Percentiles rank a stretch among this genome's conserved stretches.
phyloP scores from a whole-genome alignment of 2,888 invertebrate genomes.

The Tipula vernalis region DNA sequence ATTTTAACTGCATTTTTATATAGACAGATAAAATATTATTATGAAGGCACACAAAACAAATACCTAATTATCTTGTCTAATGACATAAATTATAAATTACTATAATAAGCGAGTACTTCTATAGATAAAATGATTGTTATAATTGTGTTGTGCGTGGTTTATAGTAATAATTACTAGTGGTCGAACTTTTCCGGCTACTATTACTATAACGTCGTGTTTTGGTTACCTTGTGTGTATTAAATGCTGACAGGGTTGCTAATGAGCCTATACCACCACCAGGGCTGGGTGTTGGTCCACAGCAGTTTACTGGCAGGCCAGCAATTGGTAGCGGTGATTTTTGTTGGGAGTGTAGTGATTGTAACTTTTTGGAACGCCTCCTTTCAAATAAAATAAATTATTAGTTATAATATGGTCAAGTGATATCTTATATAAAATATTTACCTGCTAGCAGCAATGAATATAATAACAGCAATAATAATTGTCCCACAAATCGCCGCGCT shows the following conservation, averaged over 20 bases:
- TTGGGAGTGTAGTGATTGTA: conserved; percentile 59
- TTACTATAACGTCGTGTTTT: background rate
- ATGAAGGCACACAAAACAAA: background rate
- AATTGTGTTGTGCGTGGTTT: conserved; percentile 1
- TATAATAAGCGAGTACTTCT: background rate
- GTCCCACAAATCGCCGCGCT: conserved; percentile 88
- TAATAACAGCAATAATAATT: conserved; percentile 78
- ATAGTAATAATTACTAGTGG: background rate
- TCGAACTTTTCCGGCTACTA: background rate
- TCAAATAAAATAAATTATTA: background rate
- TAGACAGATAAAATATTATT: background rate
- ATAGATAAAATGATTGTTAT: background rate
- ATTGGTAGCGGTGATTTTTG: conserved; percentile 53
- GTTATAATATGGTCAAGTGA: background rate
- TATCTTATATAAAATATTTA: conserved; percentile 19
- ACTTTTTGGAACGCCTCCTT: conserved; percentile 59
- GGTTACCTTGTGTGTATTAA: conserved; percentile 65
- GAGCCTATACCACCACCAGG: conserved; percentile 66
- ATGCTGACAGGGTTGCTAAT: conserved; percentile 70
- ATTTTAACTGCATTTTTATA: background rate
- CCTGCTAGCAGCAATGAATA: conserved; percentile 76
- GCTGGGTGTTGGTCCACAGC: conserved; percentile 68
- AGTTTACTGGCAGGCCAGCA: conserved; percentile 64
- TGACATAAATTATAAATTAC: background rate
- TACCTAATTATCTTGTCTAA: background rate